Conservation (phyloP, 2,888 invertebrate genomes). For the Folsomia manolachei region DNA sequence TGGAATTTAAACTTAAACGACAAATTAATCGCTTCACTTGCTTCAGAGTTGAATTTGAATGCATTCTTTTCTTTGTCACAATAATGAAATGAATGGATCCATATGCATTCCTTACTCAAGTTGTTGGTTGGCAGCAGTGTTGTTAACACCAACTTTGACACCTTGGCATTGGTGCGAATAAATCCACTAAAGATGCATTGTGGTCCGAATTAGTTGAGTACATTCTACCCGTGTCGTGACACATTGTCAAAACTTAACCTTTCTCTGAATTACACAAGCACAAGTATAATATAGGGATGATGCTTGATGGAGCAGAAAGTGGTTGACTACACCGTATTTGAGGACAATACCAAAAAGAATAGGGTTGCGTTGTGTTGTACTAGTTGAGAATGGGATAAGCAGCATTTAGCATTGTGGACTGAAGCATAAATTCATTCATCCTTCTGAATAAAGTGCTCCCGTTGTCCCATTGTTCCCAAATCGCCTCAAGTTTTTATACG, state of each 20-base stretch:
- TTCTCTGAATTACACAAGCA: not conserved
- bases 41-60: not conserved
- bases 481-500: slow-evolving; percentile 10
- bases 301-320: not conserved
- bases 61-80: not conserved
- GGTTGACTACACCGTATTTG: not conserved
- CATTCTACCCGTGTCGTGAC: not conserved
- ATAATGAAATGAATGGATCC: not conserved
- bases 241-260: slow-evolving; percentile 7
- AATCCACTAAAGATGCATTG: not conserved
- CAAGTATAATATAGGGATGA: too few relatives aligned
- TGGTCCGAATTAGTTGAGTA: not conserved
- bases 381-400: not conserved
- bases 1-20: not conserved
- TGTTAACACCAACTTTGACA: slow-evolving; percentile 10
- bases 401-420: not conserved
- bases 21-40: not conserved
- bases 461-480: slow-evolving; percentile 21
- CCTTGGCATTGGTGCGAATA: not conserved
- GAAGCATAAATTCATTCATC: not conserved
- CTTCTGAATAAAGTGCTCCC: slow-evolving; percentile 1
- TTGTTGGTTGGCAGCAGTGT: not conserved
- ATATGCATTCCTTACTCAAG: slow-evolving; percentile 1
- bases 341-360: slow-evolving; percentile 9
- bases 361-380: not conserved